phyloP scores from a whole-genome alignment of 2,888 invertebrate genomes.

The Tinea trinotella region DNA sequence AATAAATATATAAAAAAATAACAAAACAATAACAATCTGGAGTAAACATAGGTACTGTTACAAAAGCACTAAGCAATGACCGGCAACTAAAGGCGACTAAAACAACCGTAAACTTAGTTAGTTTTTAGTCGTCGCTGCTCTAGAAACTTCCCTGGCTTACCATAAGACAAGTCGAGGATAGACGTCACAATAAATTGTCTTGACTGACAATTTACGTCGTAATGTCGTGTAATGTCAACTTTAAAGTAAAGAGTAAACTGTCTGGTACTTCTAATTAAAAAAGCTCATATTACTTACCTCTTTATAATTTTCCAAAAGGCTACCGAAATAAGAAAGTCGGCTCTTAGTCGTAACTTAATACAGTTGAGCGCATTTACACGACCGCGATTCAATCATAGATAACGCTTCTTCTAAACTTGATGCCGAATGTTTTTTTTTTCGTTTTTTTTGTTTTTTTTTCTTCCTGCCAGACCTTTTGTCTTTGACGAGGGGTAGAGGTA shows the following conservation, averaged over 20 bases:
- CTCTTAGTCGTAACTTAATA: constrained; percentile 55
- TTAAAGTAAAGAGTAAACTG: background rate
- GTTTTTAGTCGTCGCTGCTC: too few species aligned
- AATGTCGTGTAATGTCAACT: too few species aligned
- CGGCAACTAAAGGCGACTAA: too few species aligned
- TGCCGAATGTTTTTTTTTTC: constrained; percentile 35
- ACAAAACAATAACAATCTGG: too few species aligned
- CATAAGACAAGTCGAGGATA: too few species aligned
- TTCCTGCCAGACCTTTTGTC: constrained; percentile 66
- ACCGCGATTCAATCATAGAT: constrained; percentile 72
- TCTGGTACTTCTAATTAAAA: background rate
- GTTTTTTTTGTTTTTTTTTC: constrained; percentile 32
- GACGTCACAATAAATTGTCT: too few species aligned
- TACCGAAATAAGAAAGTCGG: constrained; percentile 56
- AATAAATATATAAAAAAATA: too few species aligned
- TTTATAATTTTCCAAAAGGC: constrained; percentile 36
- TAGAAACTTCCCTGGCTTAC: too few species aligned
- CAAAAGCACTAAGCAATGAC: too few species aligned
- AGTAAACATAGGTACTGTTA: too few species aligned
- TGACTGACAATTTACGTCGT: too few species aligned
- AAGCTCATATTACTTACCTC: background rate
- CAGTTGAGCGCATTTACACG: constrained; percentile 63
- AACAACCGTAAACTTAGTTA: too few species aligned
- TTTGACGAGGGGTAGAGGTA: constrained; percentile 66
- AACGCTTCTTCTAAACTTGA: constrained; percentile 39